Evolutionary conservation across 2,888 invertebrate species (phyloP).

Genomic region (Pammene fasciana): DNA sequence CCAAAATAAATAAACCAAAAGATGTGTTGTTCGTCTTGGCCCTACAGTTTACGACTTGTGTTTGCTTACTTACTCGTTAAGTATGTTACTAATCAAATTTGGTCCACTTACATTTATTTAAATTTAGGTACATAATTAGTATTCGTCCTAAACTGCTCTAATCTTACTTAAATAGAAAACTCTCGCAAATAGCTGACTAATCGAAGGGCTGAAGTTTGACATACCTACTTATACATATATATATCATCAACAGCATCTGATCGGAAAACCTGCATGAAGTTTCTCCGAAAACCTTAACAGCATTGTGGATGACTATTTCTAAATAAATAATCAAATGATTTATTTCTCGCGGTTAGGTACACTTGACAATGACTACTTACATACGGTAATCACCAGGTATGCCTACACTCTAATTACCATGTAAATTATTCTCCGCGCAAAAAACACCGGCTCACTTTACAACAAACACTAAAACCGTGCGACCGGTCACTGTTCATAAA

Average conservation of each 20-base stretch:
- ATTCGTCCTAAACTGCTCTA: too few species aligned
- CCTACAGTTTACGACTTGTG: too few species aligned
- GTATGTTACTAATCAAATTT: too few species aligned
- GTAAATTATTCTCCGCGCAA: constrained; percentile 53
- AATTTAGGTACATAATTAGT: too few species aligned
- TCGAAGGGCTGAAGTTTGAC: neutral
- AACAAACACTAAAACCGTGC: constrained; percentile 37
- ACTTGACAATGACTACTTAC: constrained; percentile 70
- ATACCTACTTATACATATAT: too few species aligned
- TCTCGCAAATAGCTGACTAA: too few species aligned
- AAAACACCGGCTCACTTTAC: constrained; percentile 51
- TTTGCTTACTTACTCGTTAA: too few species aligned
- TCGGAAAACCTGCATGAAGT: neutral
- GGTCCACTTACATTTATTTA: too few species aligned
- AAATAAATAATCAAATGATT: too few species aligned
- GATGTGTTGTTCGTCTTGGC: too few species aligned
- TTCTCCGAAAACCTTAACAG: constrained; percentile 27
- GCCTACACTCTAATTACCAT: constrained; percentile 63
- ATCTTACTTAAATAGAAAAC: too few species aligned
- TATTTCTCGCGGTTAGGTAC: constrained; percentile 35
- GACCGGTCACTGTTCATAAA: constrained; percentile 34
- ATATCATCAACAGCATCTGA: neutral
- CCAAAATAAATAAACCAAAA: neutral
- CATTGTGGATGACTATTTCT: neutral
- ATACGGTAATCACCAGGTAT: constrained; percentile 49